These are phyloP conservation scores for Mesocricetus auratus DNA, from an alignment of 2,113 vertebrate species.

Conservation along the genomic window DNA sequence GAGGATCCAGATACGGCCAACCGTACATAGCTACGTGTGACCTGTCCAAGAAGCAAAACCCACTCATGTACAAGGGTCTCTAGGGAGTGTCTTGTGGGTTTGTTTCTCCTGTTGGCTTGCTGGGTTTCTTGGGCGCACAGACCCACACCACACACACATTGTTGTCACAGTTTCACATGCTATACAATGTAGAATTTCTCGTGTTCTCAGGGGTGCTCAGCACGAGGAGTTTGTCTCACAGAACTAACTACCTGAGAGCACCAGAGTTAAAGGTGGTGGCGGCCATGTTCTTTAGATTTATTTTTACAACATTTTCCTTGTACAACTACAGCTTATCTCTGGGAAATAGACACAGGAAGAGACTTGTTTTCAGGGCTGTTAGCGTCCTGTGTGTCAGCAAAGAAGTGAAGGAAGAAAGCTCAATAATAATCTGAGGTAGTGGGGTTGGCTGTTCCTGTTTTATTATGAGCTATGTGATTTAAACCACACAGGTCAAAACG, in stretches of 20 bases:
- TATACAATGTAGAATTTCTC: not conserved
- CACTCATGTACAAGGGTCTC: not conserved
- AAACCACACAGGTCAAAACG: conserved; percentile 65
- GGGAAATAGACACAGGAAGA: conserved; percentile 42
- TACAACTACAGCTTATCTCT: not conserved
- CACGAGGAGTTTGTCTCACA: not conserved
- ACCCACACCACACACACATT: too few relatives aligned
- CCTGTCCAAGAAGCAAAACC: not conserved
- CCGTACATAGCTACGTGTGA: not conserved
- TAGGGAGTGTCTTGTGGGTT: not conserved
- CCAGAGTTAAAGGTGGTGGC: not conserved
- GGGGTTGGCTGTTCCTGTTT: conserved; percentile 49
- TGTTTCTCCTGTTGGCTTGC: not conserved
- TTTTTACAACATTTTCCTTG: conserved; percentile 66
- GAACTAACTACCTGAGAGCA: not conserved
- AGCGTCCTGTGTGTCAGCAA: not conserved
- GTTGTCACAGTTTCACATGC: too few relatives aligned
- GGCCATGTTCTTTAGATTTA: conserved; percentile 22
- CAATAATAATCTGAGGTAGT: conserved; percentile 14
- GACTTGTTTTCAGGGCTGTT: not conserved
- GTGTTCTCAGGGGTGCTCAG: not conserved
- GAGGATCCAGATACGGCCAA: not conserved
- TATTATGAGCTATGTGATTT: conserved; percentile 70
- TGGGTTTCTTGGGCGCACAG: too few relatives aligned
- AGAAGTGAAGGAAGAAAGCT: not conserved